These are phyloP conservation scores for Hydrotaea cyrtoneurina DNA, from an alignment of 2,888 invertebrate species.

Conservation along the genomic window DNA sequence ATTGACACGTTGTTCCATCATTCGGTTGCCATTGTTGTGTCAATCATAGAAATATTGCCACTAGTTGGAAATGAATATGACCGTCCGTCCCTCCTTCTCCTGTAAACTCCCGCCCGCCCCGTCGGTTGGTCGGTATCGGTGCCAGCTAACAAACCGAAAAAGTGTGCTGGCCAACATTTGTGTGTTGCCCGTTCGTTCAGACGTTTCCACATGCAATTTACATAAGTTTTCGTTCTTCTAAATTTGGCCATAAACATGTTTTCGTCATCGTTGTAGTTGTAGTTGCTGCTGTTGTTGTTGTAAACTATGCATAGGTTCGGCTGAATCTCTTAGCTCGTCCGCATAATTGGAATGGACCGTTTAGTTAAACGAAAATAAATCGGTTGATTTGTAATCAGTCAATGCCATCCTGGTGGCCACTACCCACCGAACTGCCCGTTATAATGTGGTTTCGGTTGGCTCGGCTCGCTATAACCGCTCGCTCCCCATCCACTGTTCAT, in stretches of 20 bases:
- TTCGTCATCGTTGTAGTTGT: not conserved
- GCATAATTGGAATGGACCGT: not conserved
- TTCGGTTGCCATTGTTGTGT: slow-evolving; percentile 62
- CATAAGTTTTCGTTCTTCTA: not conserved
- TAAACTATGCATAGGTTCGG: slow-evolving; percentile 13
- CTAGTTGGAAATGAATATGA: not conserved
- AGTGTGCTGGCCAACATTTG: too few species aligned
- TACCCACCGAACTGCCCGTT: not conserved
- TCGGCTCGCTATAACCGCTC: not conserved
- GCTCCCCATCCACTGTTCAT: not conserved
- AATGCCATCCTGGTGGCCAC: not conserved
- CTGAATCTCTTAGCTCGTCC: not conserved
- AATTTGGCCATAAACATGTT: slow-evolving; percentile 23
- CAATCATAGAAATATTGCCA: slow-evolving; percentile 44
- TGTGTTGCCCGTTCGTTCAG: not conserved
- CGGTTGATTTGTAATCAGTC: slow-evolving; percentile 16
- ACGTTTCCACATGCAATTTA: not conserved
- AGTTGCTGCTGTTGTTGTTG: slow-evolving; percentile 6
- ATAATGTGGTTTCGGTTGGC: not conserved
- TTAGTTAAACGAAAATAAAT: not conserved
- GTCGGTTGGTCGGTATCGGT: too few species aligned
- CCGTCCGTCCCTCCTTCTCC: not conserved
- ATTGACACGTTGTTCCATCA: slow-evolving; percentile 59
- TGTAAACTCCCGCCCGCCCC: too few species aligned
- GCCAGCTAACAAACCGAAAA: too few species aligned